These are phyloP conservation scores for Nomada hirtipes DNA, from an alignment of 2,888 invertebrate genomes.

Conservation along the genomic window DNA sequence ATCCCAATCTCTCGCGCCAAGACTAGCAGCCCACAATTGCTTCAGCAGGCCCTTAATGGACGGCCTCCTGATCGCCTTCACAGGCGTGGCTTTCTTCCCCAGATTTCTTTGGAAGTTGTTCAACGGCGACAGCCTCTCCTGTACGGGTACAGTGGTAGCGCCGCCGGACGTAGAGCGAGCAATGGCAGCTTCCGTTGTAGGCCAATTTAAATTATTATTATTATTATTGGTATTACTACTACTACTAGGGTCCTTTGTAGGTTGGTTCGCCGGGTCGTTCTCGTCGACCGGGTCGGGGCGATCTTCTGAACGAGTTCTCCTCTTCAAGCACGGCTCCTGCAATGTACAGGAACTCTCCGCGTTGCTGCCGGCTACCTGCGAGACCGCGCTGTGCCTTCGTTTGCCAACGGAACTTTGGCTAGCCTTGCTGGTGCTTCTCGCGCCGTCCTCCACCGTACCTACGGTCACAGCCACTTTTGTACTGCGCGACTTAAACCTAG, in stretches of 20 bases:
- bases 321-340: conserved; percentile 74
- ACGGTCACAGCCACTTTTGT: conserved; percentile 53
- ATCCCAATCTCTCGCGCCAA: conserved; percentile 79
- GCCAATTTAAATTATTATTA: conserved; percentile 71
- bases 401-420: conserved; percentile 57
- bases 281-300: conserved; percentile 81
- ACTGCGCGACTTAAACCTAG: conserved; percentile 57
- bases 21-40: conserved; percentile 73
- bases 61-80: conserved; percentile 79
- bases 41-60: conserved; percentile 78
- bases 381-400: conserved; percentile 76
- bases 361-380: conserved; percentile 57
- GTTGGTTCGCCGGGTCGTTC: conserved; percentile 82
- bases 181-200: conserved; percentile 63
- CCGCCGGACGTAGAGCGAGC: conserved; percentile 50
- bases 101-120: conserved; percentile 80
- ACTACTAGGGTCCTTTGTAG: conserved; percentile 62
- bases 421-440: conserved; percentile 43
- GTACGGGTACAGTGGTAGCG: conserved; percentile 54
- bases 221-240: too few species aligned
- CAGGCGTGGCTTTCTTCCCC: conserved; percentile 81
- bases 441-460: conserved; percentile 41
- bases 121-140: conserved; percentile 78
- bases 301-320: conserved; percentile 81
- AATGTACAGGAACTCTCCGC: conserved; percentile 54